Base-by-base conservation (phyloP, 2,797 vertebrate species). In the Anomalospiza imberbis region DNA sequence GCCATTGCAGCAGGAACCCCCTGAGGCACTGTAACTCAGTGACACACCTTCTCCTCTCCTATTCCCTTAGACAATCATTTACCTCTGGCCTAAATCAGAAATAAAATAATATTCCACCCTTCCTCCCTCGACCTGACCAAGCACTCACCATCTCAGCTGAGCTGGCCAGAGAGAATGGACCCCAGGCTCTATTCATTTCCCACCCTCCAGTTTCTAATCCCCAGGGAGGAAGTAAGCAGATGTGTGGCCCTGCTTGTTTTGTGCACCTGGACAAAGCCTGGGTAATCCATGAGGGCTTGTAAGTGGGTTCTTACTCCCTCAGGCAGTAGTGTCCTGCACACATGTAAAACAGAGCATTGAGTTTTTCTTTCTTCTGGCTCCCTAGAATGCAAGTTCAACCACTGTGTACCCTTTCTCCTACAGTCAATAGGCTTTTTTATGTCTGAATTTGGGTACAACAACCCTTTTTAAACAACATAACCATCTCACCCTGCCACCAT, bases 171-270 rank as follows among this genome's bases (percentile, higher is more conserved):
- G 14, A 73, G 71, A 93, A 81, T 10, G 62, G 76, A 88, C 87
- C 24, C 21, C 68, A 85, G 91, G 79, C 70, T 91, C 82, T 85
- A 53, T 17, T 84, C 73, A 86, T 94, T 96, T 95, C 92, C 91
- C 91, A 95, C 63, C 89, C 79, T 79, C 85, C 70, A 73, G 15
- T 73, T 95, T 66, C 89, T 92, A 84, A 95, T 91, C 93, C 76
- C 66, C 62, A 45, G 78, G 62, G 94, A 94, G 88, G 88, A 97
- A 94, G 79, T 73, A 71, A 94, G 85, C 88, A 94, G 70, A 88
- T 95, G 94, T 94, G 91, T 97, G 95, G 94, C 76, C 91, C 62
- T 48, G 61, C 70, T 95, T 91, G 62, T 88, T 95, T 86, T 36
- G 7, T 76, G 92, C 94, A 96, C 94, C 94, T 96, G 95, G 96